Evolutionary conservation across 2,797 vertebrate genomes (phyloP), one percentile per base, ranked within the genome.

Genomic region (Acrocephalus scirpaceus): DNA sequence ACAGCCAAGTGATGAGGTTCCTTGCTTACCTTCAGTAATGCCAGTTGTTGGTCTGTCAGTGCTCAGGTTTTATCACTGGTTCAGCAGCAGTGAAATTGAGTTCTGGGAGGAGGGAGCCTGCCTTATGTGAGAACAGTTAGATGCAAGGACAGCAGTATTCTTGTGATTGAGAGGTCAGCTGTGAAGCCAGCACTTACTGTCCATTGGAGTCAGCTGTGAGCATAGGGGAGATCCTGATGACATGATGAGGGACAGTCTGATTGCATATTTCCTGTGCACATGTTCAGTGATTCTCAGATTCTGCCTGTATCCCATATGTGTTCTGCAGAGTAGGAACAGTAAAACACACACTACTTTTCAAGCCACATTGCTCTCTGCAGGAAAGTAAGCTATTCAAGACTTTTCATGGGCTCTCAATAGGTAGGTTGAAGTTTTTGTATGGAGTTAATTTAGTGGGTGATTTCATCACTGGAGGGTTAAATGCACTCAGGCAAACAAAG

Each of bases 21-120:
- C 47, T 27, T 76, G n/a, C 81, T 95, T 96, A 83, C 85, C 45
- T 84, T 90, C 73, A 94, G 56, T 70, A 84, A 84, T 30, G 25
- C 26, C 51, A 64, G 29, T 53, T 84, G 66, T 69, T 93, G 3
- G 0, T 34, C 61, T 69, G 61, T 66, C 73, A 66, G n/a, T 20
- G 44, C 44, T 90, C 53, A 64, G 64, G 45, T 66, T 94, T 96
- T 83, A 84, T 92, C 82, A 71, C 36, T 11, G 30, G 13, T 45
- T 93, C 93, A 60, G 88, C 44, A 26, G 44, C 44, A 86, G 44
- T 30, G 56, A 85, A 93, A 81, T 13, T 13, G 83, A 66, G 76
- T 38, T 88, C 70, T 66, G 70, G 47, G 70, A 90, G 60, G 48
- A 81, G 21, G 61, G 29, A 86, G 22, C 23, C 38, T 81, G 30